Evolutionary conservation across 1,140 invertebrate species (phyloP).

Genomic region (Drosophila mayri): DNA sequence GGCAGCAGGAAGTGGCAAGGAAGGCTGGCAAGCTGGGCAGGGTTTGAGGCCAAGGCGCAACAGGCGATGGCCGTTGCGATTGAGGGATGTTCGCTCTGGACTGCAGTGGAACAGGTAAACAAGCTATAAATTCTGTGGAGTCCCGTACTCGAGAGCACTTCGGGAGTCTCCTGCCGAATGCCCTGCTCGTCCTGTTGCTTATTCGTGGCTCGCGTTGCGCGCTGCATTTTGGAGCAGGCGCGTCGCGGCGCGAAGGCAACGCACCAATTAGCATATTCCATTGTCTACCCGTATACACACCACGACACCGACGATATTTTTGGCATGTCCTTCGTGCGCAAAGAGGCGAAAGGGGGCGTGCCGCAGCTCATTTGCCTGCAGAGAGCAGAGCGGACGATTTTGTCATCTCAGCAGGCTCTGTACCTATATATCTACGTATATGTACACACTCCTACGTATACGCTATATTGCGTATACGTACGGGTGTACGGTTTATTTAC

Average conservation of each 20-base stretch:
- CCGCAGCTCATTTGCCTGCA: conserved; percentile 70
- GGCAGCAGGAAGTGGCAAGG: neutral
- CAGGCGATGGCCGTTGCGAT: conserved; percentile 51
- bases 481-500: conserved; percentile 66
- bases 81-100: conserved; percentile 71
- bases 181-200: conserved; percentile 80
- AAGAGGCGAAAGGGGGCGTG: conserved; percentile 67
- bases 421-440: conserved; percentile 17
- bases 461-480: conserved; percentile 44
- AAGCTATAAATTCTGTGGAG: conserved; percentile 74
- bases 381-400: conserved; percentile 44
- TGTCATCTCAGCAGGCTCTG: conserved; percentile 31
- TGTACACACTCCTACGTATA: conserved; percentile 7
- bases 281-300: conserved; percentile 58
- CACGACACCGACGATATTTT: conserved; percentile 49
- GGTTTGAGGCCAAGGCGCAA: conserved; percentile 49
- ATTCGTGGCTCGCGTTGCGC: conserved; percentile 75
- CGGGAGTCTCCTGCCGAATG: conserved; percentile 55
- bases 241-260: conserved; percentile 70
- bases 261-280: conserved; percentile 85
- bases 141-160: conserved; percentile 15
- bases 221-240: conserved; percentile 78
- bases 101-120: conserved; percentile 76
- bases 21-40: neutral
- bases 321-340: conserved; percentile 65